Evolutionary conservation across 2,888 invertebrate genomes (phyloP).

Genomic region (Serrognathus titanus): DNA sequence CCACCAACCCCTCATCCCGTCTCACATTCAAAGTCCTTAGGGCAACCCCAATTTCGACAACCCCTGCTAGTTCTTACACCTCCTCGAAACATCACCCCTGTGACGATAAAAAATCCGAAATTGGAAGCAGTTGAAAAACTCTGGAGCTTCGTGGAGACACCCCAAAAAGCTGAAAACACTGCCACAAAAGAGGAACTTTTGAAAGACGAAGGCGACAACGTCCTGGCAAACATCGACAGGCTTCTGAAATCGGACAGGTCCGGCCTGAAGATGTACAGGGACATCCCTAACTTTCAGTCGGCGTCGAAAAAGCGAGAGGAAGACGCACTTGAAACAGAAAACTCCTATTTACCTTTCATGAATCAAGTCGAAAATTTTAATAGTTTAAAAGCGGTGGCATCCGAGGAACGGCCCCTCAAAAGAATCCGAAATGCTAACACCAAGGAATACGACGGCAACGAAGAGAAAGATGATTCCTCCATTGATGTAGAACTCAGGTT

Average conservation of each 20-base stretch:
- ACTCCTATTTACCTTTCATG: background rate
- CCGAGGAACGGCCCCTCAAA: background rate
- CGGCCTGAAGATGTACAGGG: slow-evolving; percentile 11
- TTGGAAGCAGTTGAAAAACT: slow-evolving; percentile 10
- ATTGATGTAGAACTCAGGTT: slow-evolving; percentile 1
- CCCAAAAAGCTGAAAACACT: slow-evolving; percentile 1
- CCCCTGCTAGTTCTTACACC: background rate
- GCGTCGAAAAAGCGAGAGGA: background rate
- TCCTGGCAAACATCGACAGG: slow-evolving; percentile 15
- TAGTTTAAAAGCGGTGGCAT: too few species aligned
- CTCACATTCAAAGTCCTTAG: background rate
- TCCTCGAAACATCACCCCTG: background rate
- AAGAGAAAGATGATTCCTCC: background rate
- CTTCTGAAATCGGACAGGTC: slow-evolving; percentile 14
- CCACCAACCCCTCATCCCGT: background rate
- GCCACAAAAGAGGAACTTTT: slow-evolving; percentile 13
- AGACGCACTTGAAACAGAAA: background rate
- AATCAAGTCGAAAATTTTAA: background rate
- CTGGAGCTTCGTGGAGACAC: slow-evolving; percentile 10
- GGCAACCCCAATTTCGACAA: background rate
- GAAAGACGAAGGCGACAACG: slow-evolving; percentile 11
- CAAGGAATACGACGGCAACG: background rate
- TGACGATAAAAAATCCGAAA: background rate
- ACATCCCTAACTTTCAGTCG: background rate
- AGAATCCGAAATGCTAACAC: background rate